Conservation (phyloP, 2,888 invertebrate species). For the Apamea epomidion region DNA sequence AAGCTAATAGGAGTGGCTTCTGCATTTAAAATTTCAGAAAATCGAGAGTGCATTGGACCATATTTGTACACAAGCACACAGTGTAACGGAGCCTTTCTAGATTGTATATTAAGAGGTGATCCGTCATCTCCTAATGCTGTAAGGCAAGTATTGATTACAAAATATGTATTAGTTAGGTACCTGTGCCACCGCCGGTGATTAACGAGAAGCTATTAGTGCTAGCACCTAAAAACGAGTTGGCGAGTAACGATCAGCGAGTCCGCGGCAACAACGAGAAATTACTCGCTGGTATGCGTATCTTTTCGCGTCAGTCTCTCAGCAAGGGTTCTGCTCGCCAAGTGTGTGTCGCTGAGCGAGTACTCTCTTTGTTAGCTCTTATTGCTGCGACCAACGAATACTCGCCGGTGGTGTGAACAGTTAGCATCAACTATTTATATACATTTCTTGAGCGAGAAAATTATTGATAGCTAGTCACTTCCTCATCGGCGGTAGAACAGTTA, state of each 20-base stretch:
- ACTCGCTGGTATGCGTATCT: not conserved
- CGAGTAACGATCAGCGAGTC: not conserved
- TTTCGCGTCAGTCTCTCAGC: not conserved
- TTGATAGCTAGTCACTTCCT: not conserved
- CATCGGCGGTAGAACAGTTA: not conserved
- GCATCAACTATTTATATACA: not conserved
- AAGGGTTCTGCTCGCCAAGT: not conserved
- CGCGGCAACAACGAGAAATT: not conserved
- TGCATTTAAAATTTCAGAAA: constrained; percentile 68
- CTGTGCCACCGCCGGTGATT: not conserved
- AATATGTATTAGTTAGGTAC: not conserved
- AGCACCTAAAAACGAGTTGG: not conserved
- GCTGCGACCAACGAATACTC: not conserved
- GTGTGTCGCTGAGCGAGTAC: not conserved
- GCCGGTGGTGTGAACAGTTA: not conserved
- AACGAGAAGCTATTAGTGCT: not conserved
- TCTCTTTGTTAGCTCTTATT: not conserved
- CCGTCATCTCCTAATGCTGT: accelerated
- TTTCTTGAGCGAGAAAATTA: not conserved
- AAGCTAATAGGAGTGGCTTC: constrained; percentile 77
- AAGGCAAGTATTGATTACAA: constrained; percentile 23
- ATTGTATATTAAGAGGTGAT: constrained; percentile 68
- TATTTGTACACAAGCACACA: constrained; percentile 77
- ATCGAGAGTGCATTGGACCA: constrained; percentile 71
- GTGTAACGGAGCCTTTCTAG: constrained; percentile 73